Evolutionary conservation across 1,140 invertebrate species (phyloP).

Genomic region (Phymastichus coffea): DNA sequence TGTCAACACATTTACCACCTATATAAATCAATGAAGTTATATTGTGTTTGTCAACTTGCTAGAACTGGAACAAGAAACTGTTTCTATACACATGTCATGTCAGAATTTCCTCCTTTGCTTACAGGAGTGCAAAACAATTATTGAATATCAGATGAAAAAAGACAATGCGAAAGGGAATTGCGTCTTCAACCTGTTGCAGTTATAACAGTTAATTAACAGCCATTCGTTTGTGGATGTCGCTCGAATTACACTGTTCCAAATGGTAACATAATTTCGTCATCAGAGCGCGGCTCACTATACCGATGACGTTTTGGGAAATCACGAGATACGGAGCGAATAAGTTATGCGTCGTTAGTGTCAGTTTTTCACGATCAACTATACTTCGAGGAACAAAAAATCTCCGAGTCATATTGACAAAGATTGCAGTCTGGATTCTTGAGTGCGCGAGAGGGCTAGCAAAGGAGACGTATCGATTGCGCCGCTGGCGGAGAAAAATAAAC

Average conservation of each 20-base stretch:
- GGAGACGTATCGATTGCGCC: too few relatives aligned
- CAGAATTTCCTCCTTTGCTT: background rate
- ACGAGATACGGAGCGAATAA: too few relatives aligned
- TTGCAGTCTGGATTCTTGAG: background rate
- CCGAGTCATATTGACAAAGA: background rate
- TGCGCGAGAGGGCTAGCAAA: too few relatives aligned
- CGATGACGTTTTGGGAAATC: too few relatives aligned
- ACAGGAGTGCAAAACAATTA: background rate
- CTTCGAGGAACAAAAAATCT: background rate
- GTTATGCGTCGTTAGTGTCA: too few relatives aligned
- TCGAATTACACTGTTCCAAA: background rate
- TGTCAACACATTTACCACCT: constrained; percentile 6
- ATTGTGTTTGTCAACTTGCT: background rate
- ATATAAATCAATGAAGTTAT: constrained; percentile 10
- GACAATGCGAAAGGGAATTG: too few relatives aligned
- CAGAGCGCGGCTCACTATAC: too few relatives aligned
- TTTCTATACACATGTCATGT: background rate
- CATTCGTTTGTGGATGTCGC: background rate
- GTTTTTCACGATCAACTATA: too few relatives aligned
- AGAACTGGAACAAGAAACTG: background rate
- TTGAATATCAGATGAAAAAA: too few relatives aligned
- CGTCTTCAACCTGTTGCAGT: constrained; percentile 17
- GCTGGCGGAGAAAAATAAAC: too few relatives aligned
- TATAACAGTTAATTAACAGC: background rate
- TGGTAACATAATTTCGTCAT: background rate